These are phyloP conservation scores for Tinea pellionella DNA, from an alignment of 2,888 invertebrate species.

Conservation along the genomic window DNA sequence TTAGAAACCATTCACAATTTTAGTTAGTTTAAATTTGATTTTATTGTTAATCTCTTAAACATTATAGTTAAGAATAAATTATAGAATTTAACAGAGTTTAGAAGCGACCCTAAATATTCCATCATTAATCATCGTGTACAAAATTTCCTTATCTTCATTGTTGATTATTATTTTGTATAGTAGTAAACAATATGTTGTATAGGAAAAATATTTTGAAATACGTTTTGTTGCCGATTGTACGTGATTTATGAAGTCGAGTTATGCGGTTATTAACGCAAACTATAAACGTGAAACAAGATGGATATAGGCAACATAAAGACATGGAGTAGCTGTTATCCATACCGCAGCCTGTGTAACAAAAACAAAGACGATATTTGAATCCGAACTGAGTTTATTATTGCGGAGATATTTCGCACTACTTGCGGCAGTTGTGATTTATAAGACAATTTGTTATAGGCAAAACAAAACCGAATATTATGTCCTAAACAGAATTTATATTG, in stretches of 20 bases:
- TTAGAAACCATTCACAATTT: not conserved
- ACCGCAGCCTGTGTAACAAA: not conserved
- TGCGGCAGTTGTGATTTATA: constrained; percentile 17
- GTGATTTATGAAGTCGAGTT: not conserved
- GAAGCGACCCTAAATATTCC: no score
- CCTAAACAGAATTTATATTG: not conserved
- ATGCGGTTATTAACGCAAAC: not conserved
- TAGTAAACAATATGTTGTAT: no score
- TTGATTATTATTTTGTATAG: no score
- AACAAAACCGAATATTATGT: not conserved
- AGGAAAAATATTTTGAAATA: not conserved
- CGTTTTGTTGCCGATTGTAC: not conserved
- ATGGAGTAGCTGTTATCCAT: not conserved
- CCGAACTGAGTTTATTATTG: constrained; percentile 10
- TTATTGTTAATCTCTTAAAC: no score
- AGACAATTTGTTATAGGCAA: constrained; percentile 17
- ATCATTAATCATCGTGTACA: no score
- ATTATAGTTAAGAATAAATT: no score
- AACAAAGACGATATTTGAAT: constrained; percentile 14
- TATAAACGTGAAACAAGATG: not conserved
- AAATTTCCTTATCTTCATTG: no score
- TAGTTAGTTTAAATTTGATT: not conserved
- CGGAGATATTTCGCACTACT: constrained; percentile 16
- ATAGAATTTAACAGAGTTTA: no score
- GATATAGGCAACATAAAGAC: not conserved